Conservation (phyloP, 2,797 vertebrate species). For the Micropoecilia bifurca region DNA sequence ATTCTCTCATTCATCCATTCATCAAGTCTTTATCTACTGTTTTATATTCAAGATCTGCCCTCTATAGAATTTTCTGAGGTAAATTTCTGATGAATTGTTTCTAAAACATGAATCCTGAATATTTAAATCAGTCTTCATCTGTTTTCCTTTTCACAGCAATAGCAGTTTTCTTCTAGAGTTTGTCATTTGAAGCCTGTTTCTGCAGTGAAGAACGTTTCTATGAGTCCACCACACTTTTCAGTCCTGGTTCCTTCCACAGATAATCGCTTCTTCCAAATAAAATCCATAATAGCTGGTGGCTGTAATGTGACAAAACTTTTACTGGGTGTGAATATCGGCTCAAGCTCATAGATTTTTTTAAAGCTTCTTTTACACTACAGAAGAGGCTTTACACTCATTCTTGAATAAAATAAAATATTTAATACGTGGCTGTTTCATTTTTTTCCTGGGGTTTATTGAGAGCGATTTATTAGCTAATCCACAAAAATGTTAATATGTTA, state of each 20-base stretch:
- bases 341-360: background rate
- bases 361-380: slow-evolving; percentile 53
- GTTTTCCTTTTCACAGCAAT: background rate
- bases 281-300: background rate
- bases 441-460: background rate
- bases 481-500: slow-evolving; percentile 1
- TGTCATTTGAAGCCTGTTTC: background rate
- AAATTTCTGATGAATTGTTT: background rate
- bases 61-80: background rate
- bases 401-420: background rate
- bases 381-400: background rate
- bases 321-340: background rate
- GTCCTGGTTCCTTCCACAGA: background rate
- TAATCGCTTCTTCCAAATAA: background rate
- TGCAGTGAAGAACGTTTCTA: background rate
- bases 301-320: background rate
- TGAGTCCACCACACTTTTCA: background rate
- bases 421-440: background rate
- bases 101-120: background rate
- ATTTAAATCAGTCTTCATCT: background rate
- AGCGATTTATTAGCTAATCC: background rate
- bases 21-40: background rate
- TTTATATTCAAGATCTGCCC: background rate
- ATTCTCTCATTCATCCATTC: background rate
- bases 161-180: background rate